Percentiles rank a stretch among this genome's conserved stretches.
These are phyloP conservation scores for Periophthalmodon schlosseri DNA, from an alignment of 2,113 vertebrate genomes.

Conservation along the genomic window DNA sequence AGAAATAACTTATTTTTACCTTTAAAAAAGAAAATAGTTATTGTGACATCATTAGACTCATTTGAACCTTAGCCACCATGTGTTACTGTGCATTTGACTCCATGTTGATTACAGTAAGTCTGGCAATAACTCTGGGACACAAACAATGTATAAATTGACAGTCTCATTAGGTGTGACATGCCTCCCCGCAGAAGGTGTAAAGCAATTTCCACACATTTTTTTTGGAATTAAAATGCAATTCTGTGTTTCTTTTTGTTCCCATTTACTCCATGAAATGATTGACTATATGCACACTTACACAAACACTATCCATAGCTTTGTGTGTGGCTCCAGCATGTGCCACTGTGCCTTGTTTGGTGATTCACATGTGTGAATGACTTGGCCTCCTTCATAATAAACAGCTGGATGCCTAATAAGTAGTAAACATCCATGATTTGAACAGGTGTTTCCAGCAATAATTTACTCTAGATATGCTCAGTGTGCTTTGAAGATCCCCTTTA, in stretches of 20 bases:
- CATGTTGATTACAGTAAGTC: slow-evolving; percentile 8
- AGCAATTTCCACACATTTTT: slow-evolving; percentile 9
- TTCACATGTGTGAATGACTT: slow-evolving; percentile 65
- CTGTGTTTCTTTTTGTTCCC: neutral
- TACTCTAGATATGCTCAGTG: slow-evolving; percentile 14
- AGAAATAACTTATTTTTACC: neutral
- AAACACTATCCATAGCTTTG: neutral
- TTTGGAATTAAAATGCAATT: neutral
- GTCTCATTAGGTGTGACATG: slow-evolving; percentile 1
- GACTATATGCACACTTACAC: neutral
- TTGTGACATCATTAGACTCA: slow-evolving; percentile 4
- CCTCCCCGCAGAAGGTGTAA: neutral
- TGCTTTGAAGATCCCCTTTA: neutral
- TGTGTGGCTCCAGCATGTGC: slow-evolving; percentile 18
- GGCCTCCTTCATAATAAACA: slow-evolving; percentile 73
- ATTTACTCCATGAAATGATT: neutral
- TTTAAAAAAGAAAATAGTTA: neutral
- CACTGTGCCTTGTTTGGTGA: slow-evolving; percentile 65
- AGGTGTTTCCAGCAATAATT: slow-evolving; percentile 71
- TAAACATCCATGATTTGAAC: slow-evolving; percentile 77
- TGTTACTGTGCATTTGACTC: slow-evolving; percentile 7
- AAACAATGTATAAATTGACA: slow-evolving; percentile 4
- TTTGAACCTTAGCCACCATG: slow-evolving; percentile 2
- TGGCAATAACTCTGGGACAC: slow-evolving; percentile 11
- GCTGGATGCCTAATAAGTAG: slow-evolving; percentile 73